These are phyloP conservation scores for Tragelaphus buxtoni DNA, from an alignment of 2,113 vertebrate genomes.

Conservation along the genomic window DNA sequence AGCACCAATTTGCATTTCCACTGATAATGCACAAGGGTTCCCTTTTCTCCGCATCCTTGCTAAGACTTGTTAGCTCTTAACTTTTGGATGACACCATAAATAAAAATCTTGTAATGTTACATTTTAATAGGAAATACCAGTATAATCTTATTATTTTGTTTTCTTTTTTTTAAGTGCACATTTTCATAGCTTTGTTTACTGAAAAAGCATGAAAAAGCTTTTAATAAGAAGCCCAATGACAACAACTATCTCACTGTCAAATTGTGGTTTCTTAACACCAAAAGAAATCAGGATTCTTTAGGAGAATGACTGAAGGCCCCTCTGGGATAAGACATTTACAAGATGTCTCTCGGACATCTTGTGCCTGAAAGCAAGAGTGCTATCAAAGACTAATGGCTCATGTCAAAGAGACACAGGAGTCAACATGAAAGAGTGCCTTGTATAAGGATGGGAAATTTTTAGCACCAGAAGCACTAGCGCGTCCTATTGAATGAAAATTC, in stretches of 20 bases:
- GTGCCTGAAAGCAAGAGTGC: not conserved
- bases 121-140: not conserved
- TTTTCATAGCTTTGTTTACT: not conserved
- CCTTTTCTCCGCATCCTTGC: not conserved
- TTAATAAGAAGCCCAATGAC: not conserved
- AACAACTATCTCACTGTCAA: not conserved
- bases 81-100: not conserved
- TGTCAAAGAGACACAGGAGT: not conserved
- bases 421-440: not conserved
- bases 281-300: not conserved
- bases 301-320: not conserved
- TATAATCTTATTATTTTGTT: not conserved
- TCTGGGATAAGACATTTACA: not conserved
- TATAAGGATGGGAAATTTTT: not conserved
- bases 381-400: not conserved
- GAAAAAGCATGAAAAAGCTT: not conserved
- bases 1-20: not conserved
- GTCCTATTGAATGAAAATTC: not conserved
- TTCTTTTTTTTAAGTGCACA: not conserved
- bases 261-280: not conserved
- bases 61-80: not conserved
- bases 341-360: not conserved
- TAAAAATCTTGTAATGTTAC: not conserved
- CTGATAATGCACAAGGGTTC: not conserved
- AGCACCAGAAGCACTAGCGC: not conserved